Percentiles rank a stretch among this genome's conserved stretches.
phyloP scores from a whole-genome alignment of 2,113 vertebrate species.

The Atrichornis clamosus region DNA sequence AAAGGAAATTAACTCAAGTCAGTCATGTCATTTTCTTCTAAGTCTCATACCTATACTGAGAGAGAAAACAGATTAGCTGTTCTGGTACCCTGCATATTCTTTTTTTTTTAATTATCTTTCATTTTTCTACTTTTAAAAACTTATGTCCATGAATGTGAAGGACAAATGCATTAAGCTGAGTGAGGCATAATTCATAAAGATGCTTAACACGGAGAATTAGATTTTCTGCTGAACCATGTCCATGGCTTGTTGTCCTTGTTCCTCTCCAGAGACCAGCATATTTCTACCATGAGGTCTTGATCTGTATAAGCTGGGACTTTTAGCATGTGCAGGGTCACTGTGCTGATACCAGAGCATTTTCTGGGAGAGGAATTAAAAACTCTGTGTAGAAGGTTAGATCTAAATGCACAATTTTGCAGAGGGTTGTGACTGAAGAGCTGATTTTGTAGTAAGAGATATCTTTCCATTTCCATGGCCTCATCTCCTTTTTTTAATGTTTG shows the following conservation, averaged over 20 bases:
- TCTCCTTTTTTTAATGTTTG: not conserved
- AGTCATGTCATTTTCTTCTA: not conserved
- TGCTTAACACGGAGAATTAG: not conserved
- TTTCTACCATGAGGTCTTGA: not conserved
- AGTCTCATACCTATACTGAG: not conserved
- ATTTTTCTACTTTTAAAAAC: not conserved
- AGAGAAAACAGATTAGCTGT: slow-evolving; percentile 1
- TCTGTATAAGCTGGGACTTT: not conserved
- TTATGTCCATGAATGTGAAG: not conserved
- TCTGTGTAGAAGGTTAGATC: not conserved
- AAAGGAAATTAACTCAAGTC: not conserved
- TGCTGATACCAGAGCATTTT: not conserved
- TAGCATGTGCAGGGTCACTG: not conserved
- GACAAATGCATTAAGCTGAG: not conserved
- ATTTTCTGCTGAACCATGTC: slow-evolving; percentile 3
- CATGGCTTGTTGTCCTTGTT: not conserved
- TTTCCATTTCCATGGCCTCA: not conserved
- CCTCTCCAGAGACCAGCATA: not conserved
- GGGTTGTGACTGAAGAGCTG: not conserved
- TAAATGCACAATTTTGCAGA: not conserved
- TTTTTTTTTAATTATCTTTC: not conserved
- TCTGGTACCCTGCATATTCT: not conserved
- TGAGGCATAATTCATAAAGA: not conserved
- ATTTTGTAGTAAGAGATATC: not conserved
- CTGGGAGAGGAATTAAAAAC: not conserved